Base-by-base conservation (phyloP, 1,140 invertebrate genomes). In the Drosophila mojavensis region DNA sequence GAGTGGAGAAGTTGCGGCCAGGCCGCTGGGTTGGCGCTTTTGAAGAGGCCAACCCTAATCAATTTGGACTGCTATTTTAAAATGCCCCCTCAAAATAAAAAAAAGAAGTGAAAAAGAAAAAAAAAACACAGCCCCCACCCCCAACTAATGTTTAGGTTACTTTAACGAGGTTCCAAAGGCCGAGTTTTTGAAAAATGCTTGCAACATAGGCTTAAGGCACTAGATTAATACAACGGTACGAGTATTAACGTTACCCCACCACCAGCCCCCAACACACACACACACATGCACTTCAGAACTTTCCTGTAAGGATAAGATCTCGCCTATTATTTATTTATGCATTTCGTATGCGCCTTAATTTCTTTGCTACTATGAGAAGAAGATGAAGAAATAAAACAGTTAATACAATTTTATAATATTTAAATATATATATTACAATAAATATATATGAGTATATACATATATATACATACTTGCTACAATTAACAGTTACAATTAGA, bases 31-130 rank as follows among this genome's bases (percentile, higher is more conserved):
- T 53, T 41, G 73, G 63, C 70, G 74, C 63, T 70, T 75, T 43
- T 65, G 75, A 61, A 75, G 64, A 69, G 61, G 58, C 67, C 62
- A 54, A 65, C 30, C 15, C 20, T 63, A 59, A 84, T 33, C 69
- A 54, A 75, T 84, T 91, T 90, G 90, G 90, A 91, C 90, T 91
- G 90, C 86, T 91, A 91, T 90, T 91, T 88, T 86, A 90, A 82
- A 33, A 82, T 54, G 78, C 82, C 90, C 90, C 48, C 48, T 28
- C 10, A 24, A 20, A 53, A 28, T 5, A 24, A n/a, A 53, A 5
- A n/a, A n/a, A 45, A 2, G 2, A 20, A 20, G 2, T 20, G 20
- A 20, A n/a, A 45, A 4, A 45, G 5, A 9, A 47, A 3, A 15
- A 5, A 17, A 5, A 17, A 15, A 9, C 9, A 17, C 15, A 6